Conservation (phyloP, 2,797 vertebrate species). For the Falco concolor region DNA sequence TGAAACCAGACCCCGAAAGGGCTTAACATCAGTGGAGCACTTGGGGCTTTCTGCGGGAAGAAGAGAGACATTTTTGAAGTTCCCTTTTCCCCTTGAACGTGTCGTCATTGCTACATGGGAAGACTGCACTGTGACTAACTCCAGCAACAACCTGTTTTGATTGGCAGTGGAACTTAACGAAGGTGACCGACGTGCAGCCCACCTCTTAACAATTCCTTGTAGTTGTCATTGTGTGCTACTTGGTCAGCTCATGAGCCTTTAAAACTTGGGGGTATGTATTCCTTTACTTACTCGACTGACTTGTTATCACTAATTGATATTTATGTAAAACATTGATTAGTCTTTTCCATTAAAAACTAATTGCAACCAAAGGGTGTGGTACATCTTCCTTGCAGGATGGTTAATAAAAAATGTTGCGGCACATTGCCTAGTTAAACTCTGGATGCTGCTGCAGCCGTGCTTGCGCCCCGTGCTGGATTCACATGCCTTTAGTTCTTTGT, state of each 20-base stretch:
- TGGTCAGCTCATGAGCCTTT: conserved; percentile 8
- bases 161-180: neutral
- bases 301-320: conserved; percentile 45
- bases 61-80: neutral
- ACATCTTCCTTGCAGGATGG: neutral
- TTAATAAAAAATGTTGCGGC: neutral
- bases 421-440: fast-evolving
- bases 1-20: neutral
- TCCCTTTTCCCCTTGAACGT: neutral
- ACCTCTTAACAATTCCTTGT: neutral
- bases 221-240: conserved; percentile 19
- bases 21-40: neutral
- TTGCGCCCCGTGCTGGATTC: fast-evolving
- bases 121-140: neutral
- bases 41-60: neutral
- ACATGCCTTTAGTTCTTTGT: fast-evolving
- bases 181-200: neutral
- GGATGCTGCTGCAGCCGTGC: too few relatives aligned
- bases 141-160: neutral
- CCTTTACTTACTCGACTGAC: conserved; percentile 30
- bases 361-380: neutral
- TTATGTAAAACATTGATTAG: conserved; percentile 49
- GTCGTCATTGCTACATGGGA: neutral
- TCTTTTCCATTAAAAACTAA: conserved; percentile 66
- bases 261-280: neutral